Evolutionary conservation across 2,888 invertebrate genomes (phyloP), one percentile per base, ranked within the genome.

Genomic region (Drosophila lutescens): DNA sequence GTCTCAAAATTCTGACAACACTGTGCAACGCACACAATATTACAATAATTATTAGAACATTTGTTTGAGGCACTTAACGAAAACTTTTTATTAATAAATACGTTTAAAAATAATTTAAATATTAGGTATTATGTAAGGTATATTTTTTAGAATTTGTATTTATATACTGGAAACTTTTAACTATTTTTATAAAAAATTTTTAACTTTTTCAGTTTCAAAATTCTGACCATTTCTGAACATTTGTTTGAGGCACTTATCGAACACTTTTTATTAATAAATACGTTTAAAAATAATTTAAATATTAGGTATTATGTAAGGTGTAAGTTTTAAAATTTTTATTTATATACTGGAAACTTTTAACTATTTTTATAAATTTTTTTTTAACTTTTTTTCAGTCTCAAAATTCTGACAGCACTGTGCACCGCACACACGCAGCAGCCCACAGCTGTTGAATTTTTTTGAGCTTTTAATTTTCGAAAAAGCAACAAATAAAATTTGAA

Each of bases 391-490:
- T 6, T 8, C 7, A 41, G 10, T 10, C 12, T 10, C 12, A 23
- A 26, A 36, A 56, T 23, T 57, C 10, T 0, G 17, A n/a, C 57
- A 49, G 43, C 69, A 46, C 58, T 55, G 36, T 15, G 6, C 49
- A 49, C 44, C 49, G 17, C 51, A 41, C 49, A 43, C 47, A 58
- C 26, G 49, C 44, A 54, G 15, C 8, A 54, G 17, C 8, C 47
- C 41, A 58, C 70, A 79, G 73, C 71, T 78, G 77, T 77, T 74
- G 59, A 49, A 74, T 78, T 79, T 84, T 76, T 76, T 78, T 59
- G 82, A 74, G 80, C 82, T 84, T 86, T 86, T 84, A 80, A 86
- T 84, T 85, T 86, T 76, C 53, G 61, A 71, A 53, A 58, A 30
- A 49, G 50, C 46, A 46, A 58, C 76, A 85, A 78, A 80, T 86